Evolutionary conservation across 2,113 vertebrate genomes (phyloP).

Genomic region (Tachycineta bicolor): DNA sequence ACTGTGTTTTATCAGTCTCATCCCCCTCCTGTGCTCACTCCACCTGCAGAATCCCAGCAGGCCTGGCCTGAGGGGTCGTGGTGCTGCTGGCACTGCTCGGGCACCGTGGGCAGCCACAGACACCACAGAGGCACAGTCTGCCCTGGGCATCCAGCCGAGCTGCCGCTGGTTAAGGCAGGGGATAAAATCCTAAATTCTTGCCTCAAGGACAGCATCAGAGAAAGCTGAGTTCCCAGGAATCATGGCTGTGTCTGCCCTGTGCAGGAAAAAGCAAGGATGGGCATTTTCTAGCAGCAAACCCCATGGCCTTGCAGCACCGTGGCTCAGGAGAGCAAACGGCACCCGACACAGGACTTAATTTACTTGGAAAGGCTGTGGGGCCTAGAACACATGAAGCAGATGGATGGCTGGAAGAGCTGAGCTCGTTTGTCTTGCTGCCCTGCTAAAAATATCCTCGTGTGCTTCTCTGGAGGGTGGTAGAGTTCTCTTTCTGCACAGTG

Average conservation of each 20-base stretch:
- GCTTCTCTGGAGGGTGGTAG: background rate
- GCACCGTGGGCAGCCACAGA: rapidly evolving
- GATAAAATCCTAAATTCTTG: background rate
- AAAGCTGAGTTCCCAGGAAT: background rate
- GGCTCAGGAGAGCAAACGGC: background rate
- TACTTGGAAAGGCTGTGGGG: background rate
- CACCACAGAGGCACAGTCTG: background rate
- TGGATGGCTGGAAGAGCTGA: background rate
- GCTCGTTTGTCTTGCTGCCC: background rate
- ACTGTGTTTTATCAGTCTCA: background rate
- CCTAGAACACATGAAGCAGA: background rate
- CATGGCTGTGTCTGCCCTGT: rapidly evolving
- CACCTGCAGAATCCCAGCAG: background rate
- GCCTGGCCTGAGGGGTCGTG: rapidly evolving
- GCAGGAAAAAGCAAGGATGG: background rate
- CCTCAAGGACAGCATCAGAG: background rate
- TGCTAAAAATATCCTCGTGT: background rate
- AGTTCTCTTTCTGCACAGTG: background rate
- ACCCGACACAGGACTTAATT: background rate
- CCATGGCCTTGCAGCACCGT: background rate
- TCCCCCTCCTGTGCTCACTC: rapidly evolving
- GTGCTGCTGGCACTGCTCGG: background rate
- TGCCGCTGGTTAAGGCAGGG: background rate
- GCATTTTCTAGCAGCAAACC: background rate
- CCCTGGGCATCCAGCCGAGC: rapidly evolving